Evolutionary conservation across 64 coral and sea anemone species (phyloP).

Genomic region (Hydrozoanthus tunicans): DNA sequence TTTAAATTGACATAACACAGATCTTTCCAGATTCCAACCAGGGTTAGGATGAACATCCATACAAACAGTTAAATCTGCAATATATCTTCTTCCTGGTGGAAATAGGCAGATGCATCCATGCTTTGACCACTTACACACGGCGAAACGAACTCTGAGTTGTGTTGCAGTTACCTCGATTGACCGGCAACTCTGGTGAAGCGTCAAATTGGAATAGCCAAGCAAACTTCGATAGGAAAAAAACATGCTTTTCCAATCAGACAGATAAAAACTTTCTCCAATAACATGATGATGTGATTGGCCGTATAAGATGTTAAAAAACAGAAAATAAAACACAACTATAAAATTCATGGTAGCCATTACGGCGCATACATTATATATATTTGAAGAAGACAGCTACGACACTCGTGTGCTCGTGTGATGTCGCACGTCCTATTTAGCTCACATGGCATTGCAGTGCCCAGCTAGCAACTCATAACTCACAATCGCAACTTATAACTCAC

Average conservation of each 20-base stretch:
- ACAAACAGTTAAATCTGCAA: too few species aligned
- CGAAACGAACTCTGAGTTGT: neutral
- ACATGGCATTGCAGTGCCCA: too few species aligned
- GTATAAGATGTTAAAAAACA: neutral
- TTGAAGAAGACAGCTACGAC: too few species aligned
- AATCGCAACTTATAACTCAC: too few species aligned
- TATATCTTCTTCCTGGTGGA: too few species aligned
- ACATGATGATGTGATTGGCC: neutral
- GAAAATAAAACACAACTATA: neutral
- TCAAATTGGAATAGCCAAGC: neutral
- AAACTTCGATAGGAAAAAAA: neutral
- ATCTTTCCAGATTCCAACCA: neutral
- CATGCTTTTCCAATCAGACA: neutral
- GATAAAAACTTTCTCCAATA: neutral
- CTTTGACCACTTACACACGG: too few species aligned
- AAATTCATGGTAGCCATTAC: conserved; percentile 4
- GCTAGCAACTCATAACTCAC: too few species aligned
- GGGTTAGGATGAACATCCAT: too few species aligned
- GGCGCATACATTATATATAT: neutral
- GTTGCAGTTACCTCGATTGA: neutral
- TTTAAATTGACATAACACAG: neutral
- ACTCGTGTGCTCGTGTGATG: too few species aligned
- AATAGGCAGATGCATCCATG: too few species aligned
- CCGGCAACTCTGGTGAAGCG: too few species aligned
- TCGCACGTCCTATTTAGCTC: too few species aligned